These are phyloP conservation scores for Toxotes jaculatrix DNA, from an alignment of 2,113 vertebrate species.

Conservation along the genomic window DNA sequence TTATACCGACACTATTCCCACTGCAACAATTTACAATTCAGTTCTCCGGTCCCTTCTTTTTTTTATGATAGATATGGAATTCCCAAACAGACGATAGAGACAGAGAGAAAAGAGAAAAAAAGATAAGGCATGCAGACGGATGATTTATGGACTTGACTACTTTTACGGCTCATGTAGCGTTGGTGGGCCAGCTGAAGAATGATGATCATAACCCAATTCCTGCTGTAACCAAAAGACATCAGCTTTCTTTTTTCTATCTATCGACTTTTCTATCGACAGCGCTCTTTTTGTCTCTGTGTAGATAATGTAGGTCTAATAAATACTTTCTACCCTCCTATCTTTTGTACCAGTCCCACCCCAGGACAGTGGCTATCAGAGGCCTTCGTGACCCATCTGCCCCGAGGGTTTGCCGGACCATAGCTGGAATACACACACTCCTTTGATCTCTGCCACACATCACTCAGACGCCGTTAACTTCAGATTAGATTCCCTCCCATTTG, in stretches of 20 bases:
- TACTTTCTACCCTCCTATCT: slow-evolving; percentile 40
- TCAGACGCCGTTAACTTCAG: slow-evolving; percentile 60
- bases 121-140: slow-evolving; percentile 12
- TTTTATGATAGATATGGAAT: slow-evolving; percentile 20
- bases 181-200: slow-evolving; percentile 40
- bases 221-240: not conserved
- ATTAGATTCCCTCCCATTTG: slow-evolving; percentile 71
- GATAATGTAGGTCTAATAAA: slow-evolving; percentile 51
- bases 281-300: slow-evolving; percentile 25
- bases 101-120: not conserved
- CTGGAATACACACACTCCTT: slow-evolving; percentile 61
- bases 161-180: slow-evolving; percentile 42
- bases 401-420: slow-evolving; percentile 17
- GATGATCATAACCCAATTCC: not conserved
- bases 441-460: slow-evolving; percentile 67
- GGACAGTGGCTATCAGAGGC: slow-evolving; percentile 61
- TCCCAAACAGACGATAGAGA: slow-evolving; percentile 38
- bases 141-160: slow-evolving; percentile 47
- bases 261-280: slow-evolving; percentile 26
- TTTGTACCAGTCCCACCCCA: slow-evolving; percentile 11
- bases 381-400: slow-evolving; percentile 52
- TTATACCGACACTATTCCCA: slow-evolving; percentile 52
- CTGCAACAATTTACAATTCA: slow-evolving; percentile 20
- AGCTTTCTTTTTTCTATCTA: slow-evolving; percentile 3
- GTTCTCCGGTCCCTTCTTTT: not conserved